phyloP scores from a whole-genome alignment of 2,113 vertebrate genomes.

The Octodon degus region DNA sequence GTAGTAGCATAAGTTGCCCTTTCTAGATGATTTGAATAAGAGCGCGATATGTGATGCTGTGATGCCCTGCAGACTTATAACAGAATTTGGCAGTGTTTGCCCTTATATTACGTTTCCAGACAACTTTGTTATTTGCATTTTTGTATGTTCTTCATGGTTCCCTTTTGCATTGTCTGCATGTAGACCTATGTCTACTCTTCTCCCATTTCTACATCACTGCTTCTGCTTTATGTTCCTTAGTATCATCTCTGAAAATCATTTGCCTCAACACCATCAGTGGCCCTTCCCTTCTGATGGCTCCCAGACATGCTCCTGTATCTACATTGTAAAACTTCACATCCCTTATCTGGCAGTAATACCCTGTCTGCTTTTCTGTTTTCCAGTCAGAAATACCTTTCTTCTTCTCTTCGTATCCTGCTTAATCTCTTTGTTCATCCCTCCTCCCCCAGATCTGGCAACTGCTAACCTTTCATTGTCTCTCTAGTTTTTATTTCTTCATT shows the following conservation, averaged over 20 bases:
- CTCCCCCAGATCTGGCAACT: background rate
- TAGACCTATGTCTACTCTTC: background rate
- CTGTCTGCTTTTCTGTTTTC: background rate
- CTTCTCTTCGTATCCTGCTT: constrained; percentile 6
- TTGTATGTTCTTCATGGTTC: background rate
- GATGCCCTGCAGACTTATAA: background rate
- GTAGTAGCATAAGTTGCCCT: background rate
- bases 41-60: background rate
- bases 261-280: background rate
- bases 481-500: constrained; percentile 21
- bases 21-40: background rate
- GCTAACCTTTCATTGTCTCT: background rate
- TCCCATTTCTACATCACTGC: background rate
- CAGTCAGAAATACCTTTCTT: background rate
- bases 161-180: background rate
- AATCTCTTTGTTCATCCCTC: background rate
- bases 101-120: constrained; percentile 11
- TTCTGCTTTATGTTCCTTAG: constrained; percentile 24
- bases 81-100: background rate
- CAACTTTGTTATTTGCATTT: constrained; percentile 31
- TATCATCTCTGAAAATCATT: constrained; percentile 15
- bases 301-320: background rate
- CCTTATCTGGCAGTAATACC: background rate
- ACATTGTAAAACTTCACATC: background rate
- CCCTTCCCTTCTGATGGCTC: background rate